phyloP scores from a whole-genome alignment of 30 jellyfish, hydroid and myxozoan species.

The Hydractinia echinata region DNA sequence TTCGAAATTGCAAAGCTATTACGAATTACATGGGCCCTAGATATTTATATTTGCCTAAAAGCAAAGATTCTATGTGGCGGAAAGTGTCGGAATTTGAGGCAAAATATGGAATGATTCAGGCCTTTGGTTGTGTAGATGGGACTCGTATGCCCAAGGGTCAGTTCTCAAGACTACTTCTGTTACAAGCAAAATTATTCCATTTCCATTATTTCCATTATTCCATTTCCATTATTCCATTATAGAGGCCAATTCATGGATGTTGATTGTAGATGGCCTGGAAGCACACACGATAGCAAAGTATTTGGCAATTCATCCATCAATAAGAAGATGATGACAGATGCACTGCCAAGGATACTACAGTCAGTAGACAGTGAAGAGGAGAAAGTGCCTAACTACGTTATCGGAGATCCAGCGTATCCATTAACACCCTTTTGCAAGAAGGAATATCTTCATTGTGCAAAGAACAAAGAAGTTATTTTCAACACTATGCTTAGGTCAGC shows the following conservation, averaged over 20 bases:
- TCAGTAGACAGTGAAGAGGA: constrained; percentile 13
- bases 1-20: constrained; percentile 46
- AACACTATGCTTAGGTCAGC: no score
- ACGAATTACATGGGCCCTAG: constrained; percentile 46
- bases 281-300: constrained; percentile 20
- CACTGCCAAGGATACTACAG: background rate
- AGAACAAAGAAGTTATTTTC: constrained; percentile 35
- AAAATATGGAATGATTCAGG: constrained; percentile 52
- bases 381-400: background rate
- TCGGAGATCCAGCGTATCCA: constrained; percentile 28
- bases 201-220: no score
- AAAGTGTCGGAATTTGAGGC: constrained; percentile 61
- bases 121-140: constrained; percentile 28
- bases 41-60: constrained; percentile 42
- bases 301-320: background rate
- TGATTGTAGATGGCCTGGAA: no score
- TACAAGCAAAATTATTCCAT: constrained; percentile 32
- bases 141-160: constrained; percentile 14
- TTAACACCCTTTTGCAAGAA: constrained; percentile 55
- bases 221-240: no score
- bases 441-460: constrained; percentile 29
- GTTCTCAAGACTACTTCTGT: constrained; percentile 38
- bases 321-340: background rate
- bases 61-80: constrained; percentile 36
- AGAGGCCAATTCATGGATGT: no score